Percentiles rank a stretch among this genome's conserved stretches.
Conservation (phyloP, 2,888 invertebrate genomes). For the Poecilus cupreus region DNA sequence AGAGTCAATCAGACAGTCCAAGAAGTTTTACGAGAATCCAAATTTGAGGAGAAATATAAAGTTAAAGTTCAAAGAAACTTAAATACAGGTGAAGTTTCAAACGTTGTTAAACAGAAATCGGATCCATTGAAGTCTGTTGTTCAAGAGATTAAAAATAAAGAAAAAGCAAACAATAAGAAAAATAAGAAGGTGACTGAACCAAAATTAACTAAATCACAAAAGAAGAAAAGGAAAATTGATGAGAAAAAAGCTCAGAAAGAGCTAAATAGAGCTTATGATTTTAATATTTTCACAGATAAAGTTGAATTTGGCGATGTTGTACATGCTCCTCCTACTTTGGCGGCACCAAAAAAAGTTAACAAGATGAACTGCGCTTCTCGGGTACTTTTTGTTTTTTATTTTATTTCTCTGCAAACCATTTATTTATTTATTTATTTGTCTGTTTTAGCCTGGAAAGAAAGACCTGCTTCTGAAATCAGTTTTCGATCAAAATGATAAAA, state of each 20-base stretch:
- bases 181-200: slow-evolving; percentile 68
- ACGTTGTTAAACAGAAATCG: slow-evolving; percentile 73
- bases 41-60: slow-evolving; percentile 78
- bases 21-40: slow-evolving; percentile 77
- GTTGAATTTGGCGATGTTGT: slow-evolving; percentile 85
- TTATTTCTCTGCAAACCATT: neutral
- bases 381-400: slow-evolving; percentile 65
- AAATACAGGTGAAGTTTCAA: slow-evolving; percentile 73
- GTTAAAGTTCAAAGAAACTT: slow-evolving; percentile 76
- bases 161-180: slow-evolving; percentile 69
- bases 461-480: slow-evolving; percentile 78
- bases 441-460: slow-evolving; percentile 82
- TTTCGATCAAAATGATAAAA: slow-evolving; percentile 66
- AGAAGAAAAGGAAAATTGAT: slow-evolving; percentile 74
- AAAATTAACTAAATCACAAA: slow-evolving; percentile 75
- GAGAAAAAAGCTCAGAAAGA: slow-evolving; percentile 73
- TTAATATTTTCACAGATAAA: slow-evolving; percentile 76
- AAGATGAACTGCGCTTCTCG: slow-evolving; percentile 71
- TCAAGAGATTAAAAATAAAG: slow-evolving; percentile 69
- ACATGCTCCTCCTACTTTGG: slow-evolving; percentile 82
- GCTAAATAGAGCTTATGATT: slow-evolving; percentile 71
- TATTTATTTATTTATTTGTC: slow-evolving; percentile 64
- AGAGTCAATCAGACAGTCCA: slow-evolving; percentile 80
- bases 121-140: slow-evolving; percentile 75
- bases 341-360: slow-evolving; percentile 74